Percentiles rank a stretch among this genome's conserved stretches.
Evolutionary conservation across 2,797 vertebrate genomes (phyloP).

Genomic region (Protonibea diacanthus): DNA sequence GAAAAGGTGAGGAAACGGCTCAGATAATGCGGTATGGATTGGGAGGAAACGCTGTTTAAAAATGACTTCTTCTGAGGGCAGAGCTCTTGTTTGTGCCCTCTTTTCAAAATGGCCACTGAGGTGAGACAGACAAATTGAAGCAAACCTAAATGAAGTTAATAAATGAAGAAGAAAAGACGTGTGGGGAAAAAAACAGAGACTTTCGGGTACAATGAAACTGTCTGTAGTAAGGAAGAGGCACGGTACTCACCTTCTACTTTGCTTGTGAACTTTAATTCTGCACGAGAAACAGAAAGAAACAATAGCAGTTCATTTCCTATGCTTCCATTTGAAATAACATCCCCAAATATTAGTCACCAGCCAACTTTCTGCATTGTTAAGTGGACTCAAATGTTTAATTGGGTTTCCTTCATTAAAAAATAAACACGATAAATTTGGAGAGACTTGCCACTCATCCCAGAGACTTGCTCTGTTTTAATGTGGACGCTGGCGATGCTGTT

Average conservation of each 20-base stretch:
- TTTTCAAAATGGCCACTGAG: slow-evolving; percentile 51
- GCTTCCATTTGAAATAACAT: background rate
- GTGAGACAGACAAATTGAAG: slow-evolving; percentile 55
- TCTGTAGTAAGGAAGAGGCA: background rate
- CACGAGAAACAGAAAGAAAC: slow-evolving; percentile 31
- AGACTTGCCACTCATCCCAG: slow-evolving; percentile 70
- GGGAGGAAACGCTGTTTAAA: slow-evolving; percentile 20
- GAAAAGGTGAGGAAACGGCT: slow-evolving; percentile 42
- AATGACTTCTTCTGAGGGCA: slow-evolving; percentile 23
- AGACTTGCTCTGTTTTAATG: slow-evolving; percentile 40
- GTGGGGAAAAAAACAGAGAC: slow-evolving; percentile 1
- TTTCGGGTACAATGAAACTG: background rate
- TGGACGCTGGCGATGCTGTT: slow-evolving; percentile 73
- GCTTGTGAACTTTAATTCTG: slow-evolving; percentile 69
- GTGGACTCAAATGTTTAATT: slow-evolving; percentile 6
- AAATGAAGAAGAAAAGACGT: slow-evolving; percentile 18
- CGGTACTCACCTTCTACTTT: slow-evolving; percentile 80
- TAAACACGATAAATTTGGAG: background rate
- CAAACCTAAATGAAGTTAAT: slow-evolving; percentile 14
- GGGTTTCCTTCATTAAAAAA: background rate
- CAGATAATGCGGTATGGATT: slow-evolving; percentile 18
- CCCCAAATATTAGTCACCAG: background rate
- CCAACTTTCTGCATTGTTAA: slow-evolving; percentile 9
- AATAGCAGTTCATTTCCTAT: background rate
- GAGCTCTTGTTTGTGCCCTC: slow-evolving; percentile 48